Percentiles rank a stretch among this genome's conserved stretches.
Conservation (phyloP, 2,797 vertebrate genomes). For the Hemibagrus guttatus region DNA sequence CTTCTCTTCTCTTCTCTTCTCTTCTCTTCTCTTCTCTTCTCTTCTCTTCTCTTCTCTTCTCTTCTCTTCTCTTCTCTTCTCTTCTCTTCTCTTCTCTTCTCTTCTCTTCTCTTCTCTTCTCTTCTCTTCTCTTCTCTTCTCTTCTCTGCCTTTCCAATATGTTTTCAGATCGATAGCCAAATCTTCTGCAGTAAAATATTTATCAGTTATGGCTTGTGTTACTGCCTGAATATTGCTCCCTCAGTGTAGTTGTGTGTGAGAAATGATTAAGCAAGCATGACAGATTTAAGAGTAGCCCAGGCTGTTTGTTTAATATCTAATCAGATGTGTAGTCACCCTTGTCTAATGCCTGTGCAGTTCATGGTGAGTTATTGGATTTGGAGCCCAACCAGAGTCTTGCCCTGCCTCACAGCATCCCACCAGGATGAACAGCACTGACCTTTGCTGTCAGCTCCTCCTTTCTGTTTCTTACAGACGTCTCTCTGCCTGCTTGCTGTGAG, state of each 20-base stretch:
- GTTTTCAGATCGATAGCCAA: not conserved
- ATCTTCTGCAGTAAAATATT: not conserved
- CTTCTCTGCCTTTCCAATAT: not conserved
- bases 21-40: too few species aligned
- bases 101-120: too few species aligned
- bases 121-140: not conserved
- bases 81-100: too few species aligned
- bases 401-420: not conserved
- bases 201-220: not conserved
- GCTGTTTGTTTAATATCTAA: slow-evolving; percentile 35
- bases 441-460: slow-evolving; percentile 43
- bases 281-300: slow-evolving; percentile 25
- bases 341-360: slow-evolving; percentile 41
- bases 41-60: too few species aligned
- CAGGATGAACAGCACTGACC: slow-evolving; percentile 45
- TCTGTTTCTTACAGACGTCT: slow-evolving; percentile 11
- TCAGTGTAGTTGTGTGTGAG: not conserved
- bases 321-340: slow-evolving; percentile 38
- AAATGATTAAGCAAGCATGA: slow-evolving; percentile 4
- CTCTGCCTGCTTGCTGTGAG: slow-evolving; percentile 5
- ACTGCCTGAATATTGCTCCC: not conserved
- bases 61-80: too few species aligned
- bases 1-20: too few species aligned
- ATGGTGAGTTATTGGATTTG: slow-evolving; percentile 48
- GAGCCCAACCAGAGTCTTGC: slow-evolving; percentile 36